Conservation (phyloP, 2,888 invertebrate genomes). For the Glyphotaelius pellucidus region DNA sequence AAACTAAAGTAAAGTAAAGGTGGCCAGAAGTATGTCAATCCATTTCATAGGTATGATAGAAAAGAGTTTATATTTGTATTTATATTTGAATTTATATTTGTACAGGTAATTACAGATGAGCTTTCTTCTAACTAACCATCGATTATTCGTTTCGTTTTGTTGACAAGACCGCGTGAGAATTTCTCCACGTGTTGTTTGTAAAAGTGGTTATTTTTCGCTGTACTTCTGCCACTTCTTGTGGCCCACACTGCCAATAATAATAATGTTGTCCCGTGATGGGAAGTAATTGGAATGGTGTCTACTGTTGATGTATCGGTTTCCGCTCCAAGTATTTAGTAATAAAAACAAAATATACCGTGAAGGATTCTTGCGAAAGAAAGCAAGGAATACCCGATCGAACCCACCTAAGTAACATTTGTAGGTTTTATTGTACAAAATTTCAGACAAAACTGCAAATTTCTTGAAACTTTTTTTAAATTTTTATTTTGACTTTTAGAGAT, state of each 20-base stretch:
- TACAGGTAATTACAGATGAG: neutral
- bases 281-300: constrained; percentile 60
- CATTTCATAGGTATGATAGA: too few species aligned
- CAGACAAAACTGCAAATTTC: too few species aligned
- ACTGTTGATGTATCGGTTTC: constrained; percentile 62
- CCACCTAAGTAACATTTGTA: neutral
- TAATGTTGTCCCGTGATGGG: constrained; percentile 10
- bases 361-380: neutral
- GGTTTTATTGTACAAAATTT: too few species aligned
- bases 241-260: neutral
- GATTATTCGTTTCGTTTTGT: constrained; percentile 1
- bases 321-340: neutral
- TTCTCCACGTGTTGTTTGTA: neutral
- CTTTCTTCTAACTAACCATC: neutral
- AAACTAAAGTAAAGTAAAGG: too few species aligned
- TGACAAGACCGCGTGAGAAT: neutral
- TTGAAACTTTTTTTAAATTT: too few species aligned
- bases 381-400: neutral
- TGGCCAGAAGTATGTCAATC: too few species aligned
- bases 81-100: neutral
- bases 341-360: neutral
- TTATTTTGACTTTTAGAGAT: too few species aligned
- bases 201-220: neutral
- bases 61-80: too few species aligned
- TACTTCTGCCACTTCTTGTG: neutral